These are phyloP conservation scores for Diadema setosum DNA, from an alignment of 35 echinoderm and acorn worm genomes.

Conservation along the genomic window DNA sequence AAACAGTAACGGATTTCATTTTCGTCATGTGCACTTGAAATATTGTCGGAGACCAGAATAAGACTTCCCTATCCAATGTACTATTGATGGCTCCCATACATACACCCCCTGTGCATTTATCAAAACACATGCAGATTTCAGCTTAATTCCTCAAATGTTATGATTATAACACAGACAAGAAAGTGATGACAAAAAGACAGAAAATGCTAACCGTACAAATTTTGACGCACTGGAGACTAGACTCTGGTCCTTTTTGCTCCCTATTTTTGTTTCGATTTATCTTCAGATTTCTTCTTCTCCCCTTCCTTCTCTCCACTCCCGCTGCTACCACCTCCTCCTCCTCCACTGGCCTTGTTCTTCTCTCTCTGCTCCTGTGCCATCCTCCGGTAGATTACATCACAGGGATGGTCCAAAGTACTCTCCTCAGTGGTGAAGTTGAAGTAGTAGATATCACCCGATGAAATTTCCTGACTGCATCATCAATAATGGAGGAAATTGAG, in stretches of 20 bases:
- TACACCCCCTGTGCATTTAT: too few relatives aligned
- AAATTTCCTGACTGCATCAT: conserved; percentile 86
- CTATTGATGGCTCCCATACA: too few relatives aligned
- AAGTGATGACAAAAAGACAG: too few relatives aligned
- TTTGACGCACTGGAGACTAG: not conserved
- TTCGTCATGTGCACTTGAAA: too few relatives aligned
- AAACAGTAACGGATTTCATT: too few relatives aligned
- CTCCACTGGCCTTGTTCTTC: conserved; percentile 44
- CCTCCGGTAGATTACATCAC: conserved; percentile 87
- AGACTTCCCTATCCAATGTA: too few relatives aligned
- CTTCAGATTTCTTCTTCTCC: conserved; percentile 57
- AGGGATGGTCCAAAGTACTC: conserved; percentile 95
- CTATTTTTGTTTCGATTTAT: conserved; percentile 49
- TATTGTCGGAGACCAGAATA: too few relatives aligned
- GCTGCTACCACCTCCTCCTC: conserved; percentile 16
- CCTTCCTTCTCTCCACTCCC: conserved; percentile 7
- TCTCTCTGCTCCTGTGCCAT: conserved; percentile 86
- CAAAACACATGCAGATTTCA: too few relatives aligned
- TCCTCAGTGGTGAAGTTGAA: conserved; percentile 87
- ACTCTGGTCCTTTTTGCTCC: conserved; percentile 24
- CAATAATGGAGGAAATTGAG: too few relatives aligned
- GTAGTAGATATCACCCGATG: conserved; percentile 80
- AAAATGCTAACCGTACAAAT: not conserved
- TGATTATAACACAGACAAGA: too few relatives aligned
- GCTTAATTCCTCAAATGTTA: too few relatives aligned